These are phyloP conservation scores for Agrypnia vestita DNA, from an alignment of 1,140 invertebrate genomes.

Conservation along the genomic window DNA sequence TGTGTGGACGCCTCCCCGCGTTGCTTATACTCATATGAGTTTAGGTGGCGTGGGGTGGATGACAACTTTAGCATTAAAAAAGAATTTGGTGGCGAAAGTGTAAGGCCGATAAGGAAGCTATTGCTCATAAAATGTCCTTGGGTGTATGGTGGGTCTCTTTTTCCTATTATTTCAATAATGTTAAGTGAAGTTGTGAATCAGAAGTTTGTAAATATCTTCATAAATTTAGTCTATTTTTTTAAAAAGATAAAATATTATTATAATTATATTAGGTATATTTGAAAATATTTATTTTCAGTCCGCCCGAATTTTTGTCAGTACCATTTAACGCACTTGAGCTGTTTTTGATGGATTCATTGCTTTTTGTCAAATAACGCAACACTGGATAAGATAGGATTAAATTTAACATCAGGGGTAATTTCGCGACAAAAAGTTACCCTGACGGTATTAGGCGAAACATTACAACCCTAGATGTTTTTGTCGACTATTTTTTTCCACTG, in stretches of 20 bases:
- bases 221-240: neutral
- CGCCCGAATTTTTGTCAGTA: neutral
- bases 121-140: no score
- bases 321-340: slow-evolving; percentile 23
- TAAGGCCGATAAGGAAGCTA: no score
- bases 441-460: slow-evolving; percentile 4
- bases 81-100: no score
- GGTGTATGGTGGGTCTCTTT: no score
- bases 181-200: neutral
- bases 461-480: slow-evolving; percentile 44
- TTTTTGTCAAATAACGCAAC: slow-evolving; percentile 61
- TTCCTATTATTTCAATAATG: neutral
- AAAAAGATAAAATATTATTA: neutral
- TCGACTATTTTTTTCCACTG: slow-evolving; percentile 31
- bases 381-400: slow-evolving; percentile 62
- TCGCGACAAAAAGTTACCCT: slow-evolving; percentile 58
- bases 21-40: no score
- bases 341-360: slow-evolving; percentile 61
- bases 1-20: no score
- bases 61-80: no score
- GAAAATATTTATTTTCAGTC: neutral
- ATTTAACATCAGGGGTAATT: slow-evolving; percentile 61
- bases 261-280: no score
- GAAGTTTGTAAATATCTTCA: no score
- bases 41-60: no score